Evolutionary conservation across 2,113 vertebrate species (phyloP).

Genomic region (Paradoxurus hermaphroditus): DNA sequence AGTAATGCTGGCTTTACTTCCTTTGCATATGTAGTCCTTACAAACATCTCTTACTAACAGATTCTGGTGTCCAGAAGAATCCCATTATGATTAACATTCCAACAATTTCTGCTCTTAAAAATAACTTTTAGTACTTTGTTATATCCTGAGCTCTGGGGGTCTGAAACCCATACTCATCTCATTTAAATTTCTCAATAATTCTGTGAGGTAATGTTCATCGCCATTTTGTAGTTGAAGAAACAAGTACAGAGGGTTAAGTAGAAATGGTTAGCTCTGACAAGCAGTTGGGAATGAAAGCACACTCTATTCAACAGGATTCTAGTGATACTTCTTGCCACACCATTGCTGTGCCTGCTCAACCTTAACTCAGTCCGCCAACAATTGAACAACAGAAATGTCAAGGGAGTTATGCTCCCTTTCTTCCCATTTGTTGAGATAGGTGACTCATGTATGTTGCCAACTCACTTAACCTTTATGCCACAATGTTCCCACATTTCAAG

Average conservation of each 20-base stretch:
- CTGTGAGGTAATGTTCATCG: neutral
- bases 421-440: neutral
- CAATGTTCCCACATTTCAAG: neutral
- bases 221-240: neutral
- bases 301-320: neutral
- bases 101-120: slow-evolving; percentile 7
- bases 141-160: neutral
- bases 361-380: neutral
- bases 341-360: neutral
- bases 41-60: neutral
- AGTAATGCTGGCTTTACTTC: neutral
- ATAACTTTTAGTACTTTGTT: neutral
- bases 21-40: neutral
- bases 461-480: slow-evolving; percentile 29
- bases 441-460: slow-evolving; percentile 33
- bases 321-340: neutral
- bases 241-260: neutral
- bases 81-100: neutral
- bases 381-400: neutral
- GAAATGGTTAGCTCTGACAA: neutral
- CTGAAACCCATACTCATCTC: neutral
- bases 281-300: neutral
- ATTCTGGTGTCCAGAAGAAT: slow-evolving; percentile 1
- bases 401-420: neutral
- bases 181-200: neutral